Evolutionary conservation across 1,140 invertebrate genomes (phyloP).

Genomic region (Oreohelix idahoensis): DNA sequence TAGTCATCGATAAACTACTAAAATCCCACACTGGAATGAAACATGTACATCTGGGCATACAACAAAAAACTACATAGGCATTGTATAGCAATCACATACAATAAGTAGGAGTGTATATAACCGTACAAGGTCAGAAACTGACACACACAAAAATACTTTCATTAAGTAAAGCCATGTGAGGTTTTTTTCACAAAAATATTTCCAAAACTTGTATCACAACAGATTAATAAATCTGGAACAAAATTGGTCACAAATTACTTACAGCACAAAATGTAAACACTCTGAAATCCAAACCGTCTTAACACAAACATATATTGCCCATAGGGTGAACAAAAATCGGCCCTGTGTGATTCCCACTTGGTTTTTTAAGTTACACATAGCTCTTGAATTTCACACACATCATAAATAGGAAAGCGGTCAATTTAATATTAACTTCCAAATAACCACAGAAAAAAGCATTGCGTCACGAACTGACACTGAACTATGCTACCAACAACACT

Average conservation of each 20-base stretch:
- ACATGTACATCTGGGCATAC: not conserved
- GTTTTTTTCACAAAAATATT: not conserved
- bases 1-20: not conserved
- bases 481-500: not conserved
- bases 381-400: not conserved
- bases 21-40: not conserved
- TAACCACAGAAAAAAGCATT: not conserved
- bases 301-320: not conserved
- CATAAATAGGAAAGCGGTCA: not conserved
- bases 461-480: no score
- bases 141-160: not conserved
- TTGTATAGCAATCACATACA: not conserved
- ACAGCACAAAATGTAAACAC: not conserved
- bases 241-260: not conserved
- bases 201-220: not conserved
- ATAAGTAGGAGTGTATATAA: not conserved
- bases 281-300: not conserved
- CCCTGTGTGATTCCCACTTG: no score
- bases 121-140: not conserved
- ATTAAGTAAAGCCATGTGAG: conserved; percentile 2
- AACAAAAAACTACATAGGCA: not conserved
- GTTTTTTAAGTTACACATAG: no score
- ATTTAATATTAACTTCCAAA: not conserved
- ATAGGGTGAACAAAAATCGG: not conserved
- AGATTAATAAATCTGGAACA: not conserved